Base-by-base conservation (phyloP, 2,888 invertebrate species). In the Amphipyra tragopoginis region DNA sequence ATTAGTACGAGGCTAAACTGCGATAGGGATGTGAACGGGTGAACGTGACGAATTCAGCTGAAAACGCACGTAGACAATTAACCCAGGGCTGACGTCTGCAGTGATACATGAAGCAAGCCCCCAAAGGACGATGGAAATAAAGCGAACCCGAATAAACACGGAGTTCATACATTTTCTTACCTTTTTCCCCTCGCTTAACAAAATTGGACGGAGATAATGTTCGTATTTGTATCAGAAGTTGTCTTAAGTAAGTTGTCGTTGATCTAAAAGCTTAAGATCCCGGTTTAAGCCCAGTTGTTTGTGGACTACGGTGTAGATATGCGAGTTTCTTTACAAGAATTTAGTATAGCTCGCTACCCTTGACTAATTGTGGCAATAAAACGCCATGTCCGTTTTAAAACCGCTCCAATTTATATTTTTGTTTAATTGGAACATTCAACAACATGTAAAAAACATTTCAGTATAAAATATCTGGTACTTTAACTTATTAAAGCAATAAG, bases 1-100 rank as follows among this genome's bases (percentile, higher is more conserved):
- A 84, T 85, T 83, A 86, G 84, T 79, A 77, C 66, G 63, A 70
- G 72, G 73, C 69, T 73, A 66, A 78, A 73, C 77, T 65, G 71
- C 72, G 63, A 68, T 65, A 72, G 77, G 79, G 75, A 76, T 72
- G 77, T 75, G 77, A 80, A 79, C 76, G 75, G 65, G 50, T 71
- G 87, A 84, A 91, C 91, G 92, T 91, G 90, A 90, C 90, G 87
- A 86, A 88, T 88, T 87, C 87, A 79, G 85, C 85, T 89, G 87
- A 87, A 89, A 91, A 89, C 91, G 90, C 92, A 92, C 92, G 92
- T 91, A 92, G 89, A 88, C 91, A 91, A 92, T 92, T 92, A 92
- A 90, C 90, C 83, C 84, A 64, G 77, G 77, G 87, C 88, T 90
- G 90, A 88, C 90, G 90, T 89, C 86, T 90, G 90, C 90, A 87